These are phyloP conservation scores for Papilio machaon DNA, from an alignment of 1,140 invertebrate species.

Conservation along the genomic window DNA sequence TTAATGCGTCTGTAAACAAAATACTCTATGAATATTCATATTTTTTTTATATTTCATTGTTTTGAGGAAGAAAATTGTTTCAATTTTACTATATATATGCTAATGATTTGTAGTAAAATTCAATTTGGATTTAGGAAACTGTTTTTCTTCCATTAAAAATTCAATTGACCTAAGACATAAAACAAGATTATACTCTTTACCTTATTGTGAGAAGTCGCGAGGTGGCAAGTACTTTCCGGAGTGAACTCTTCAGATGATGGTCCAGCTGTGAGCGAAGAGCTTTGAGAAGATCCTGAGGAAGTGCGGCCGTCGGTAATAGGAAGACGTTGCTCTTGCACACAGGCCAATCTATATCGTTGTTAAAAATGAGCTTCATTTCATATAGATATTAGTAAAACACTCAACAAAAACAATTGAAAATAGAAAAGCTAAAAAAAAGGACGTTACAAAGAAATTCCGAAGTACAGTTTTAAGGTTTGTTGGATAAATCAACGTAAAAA, in stretches of 20 bases:
- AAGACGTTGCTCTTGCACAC: constrained; percentile 96
- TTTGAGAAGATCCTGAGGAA: constrained; percentile 81
- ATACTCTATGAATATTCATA: constrained; percentile 37
- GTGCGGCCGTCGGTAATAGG: constrained; percentile 87
- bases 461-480: too few species aligned
- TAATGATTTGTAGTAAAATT: constrained; percentile 13
- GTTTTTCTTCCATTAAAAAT: constrained; percentile 30
- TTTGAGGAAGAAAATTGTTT: constrained; percentile 43
- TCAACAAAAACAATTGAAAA: background rate
- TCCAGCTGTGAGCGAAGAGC: constrained; percentile 64
- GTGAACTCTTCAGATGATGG: constrained; percentile 76
- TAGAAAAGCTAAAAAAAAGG: background rate
- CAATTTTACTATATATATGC: background rate
- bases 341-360: constrained; percentile 88
- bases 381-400: background rate
- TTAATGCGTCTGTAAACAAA: constrained; percentile 52
- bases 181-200: constrained; percentile 59
- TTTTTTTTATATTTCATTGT: constrained; percentile 12
- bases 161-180: background rate
- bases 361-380: background rate
- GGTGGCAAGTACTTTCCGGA: constrained; percentile 78
- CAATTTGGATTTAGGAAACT: background rate
- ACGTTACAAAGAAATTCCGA: too few species aligned
- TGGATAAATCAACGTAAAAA: too few species aligned
- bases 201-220: constrained; percentile 84